A percentile compares a stretch with the other conserved stretches of the same genome.
Conservation (phyloP, 2,797 vertebrate species). For the Peromyscus eremicus region DNA sequence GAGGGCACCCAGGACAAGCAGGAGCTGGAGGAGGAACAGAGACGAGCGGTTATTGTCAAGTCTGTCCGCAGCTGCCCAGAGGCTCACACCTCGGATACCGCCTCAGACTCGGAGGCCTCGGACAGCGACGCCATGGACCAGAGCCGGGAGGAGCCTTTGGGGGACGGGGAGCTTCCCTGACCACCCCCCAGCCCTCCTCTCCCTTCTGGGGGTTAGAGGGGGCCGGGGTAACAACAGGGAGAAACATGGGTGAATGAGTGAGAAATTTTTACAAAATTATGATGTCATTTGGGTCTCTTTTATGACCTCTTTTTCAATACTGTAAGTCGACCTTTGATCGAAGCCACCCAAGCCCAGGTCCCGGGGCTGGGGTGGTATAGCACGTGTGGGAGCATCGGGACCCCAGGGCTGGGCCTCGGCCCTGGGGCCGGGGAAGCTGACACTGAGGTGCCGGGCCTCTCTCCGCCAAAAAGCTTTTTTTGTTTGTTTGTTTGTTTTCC, state of each 20-base stretch:
- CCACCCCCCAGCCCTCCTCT: constrained; percentile 83
- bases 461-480: constrained; percentile 74
- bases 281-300: constrained; percentile 90
- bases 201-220: constrained; percentile 78
- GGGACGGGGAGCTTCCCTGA: constrained; percentile 93
- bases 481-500: constrained; percentile 6
- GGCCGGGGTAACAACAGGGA: constrained; percentile 78
- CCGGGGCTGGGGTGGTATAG: constrained; percentile 57
- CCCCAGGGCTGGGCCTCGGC: constrained; percentile 65
- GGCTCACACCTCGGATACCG: constrained; percentile 93
- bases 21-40: constrained; percentile 94
- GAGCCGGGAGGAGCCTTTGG: constrained; percentile 88
- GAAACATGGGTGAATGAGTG: constrained; percentile 76
- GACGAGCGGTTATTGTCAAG: constrained; percentile 96
- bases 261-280: constrained; percentile 90
- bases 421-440: constrained; percentile 72
- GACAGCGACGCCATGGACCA: constrained; percentile 90
- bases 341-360: constrained; percentile 79
- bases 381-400: constrained; percentile 68
- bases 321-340: constrained; percentile 86
- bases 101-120: constrained; percentile 93
- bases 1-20: constrained; percentile 96
- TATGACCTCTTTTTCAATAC: constrained; percentile 91
- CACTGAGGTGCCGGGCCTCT: constrained; percentile 73
- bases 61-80: constrained; percentile 92